Conservation (phyloP, 2,113 vertebrate species). For the Aphyosemion australe region DNA sequence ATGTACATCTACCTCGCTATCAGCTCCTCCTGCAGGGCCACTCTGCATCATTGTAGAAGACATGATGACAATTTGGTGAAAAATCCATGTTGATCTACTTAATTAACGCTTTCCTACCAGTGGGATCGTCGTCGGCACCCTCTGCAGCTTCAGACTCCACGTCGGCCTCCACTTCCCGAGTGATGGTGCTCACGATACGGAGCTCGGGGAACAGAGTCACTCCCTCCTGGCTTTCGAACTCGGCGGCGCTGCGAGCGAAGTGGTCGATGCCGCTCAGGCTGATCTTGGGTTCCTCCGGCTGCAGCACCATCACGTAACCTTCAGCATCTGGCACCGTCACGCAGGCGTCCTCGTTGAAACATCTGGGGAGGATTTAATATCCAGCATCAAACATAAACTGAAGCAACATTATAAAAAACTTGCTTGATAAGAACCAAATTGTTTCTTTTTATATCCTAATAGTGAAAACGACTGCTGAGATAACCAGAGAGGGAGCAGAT, state of each 20-base stretch:
- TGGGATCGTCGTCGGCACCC: constrained; percentile 90
- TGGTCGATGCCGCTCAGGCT: constrained; percentile 95
- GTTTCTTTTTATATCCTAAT: too few species aligned
- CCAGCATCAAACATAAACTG: not conserved
- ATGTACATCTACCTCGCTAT: constrained; percentile 10
- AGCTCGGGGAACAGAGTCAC: constrained; percentile 94
- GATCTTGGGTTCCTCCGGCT: constrained; percentile 96
- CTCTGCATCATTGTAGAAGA: not conserved
- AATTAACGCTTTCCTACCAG: constrained; percentile 66
- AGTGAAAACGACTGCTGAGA: too few species aligned
- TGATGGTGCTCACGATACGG: constrained; percentile 95
- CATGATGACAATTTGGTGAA: not conserved
- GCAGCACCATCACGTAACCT: constrained; percentile 92
- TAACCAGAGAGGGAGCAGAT: too few species aligned
- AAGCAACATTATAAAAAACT: too few species aligned
- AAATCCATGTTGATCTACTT: not conserved
- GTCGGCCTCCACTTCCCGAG: constrained; percentile 89
- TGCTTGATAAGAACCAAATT: too few species aligned
- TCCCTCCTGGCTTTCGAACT: constrained; percentile 91
- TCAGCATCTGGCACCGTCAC: constrained; percentile 85
- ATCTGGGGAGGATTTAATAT: constrained; percentile 70
- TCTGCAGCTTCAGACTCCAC: constrained; percentile 78
- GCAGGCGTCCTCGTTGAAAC: constrained; percentile 89
- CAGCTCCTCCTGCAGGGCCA: not conserved
- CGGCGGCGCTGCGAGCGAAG: constrained; percentile 93